Conservation (phyloP, 2,888 invertebrate species). For the Eupithecia subfuscata region DNA sequence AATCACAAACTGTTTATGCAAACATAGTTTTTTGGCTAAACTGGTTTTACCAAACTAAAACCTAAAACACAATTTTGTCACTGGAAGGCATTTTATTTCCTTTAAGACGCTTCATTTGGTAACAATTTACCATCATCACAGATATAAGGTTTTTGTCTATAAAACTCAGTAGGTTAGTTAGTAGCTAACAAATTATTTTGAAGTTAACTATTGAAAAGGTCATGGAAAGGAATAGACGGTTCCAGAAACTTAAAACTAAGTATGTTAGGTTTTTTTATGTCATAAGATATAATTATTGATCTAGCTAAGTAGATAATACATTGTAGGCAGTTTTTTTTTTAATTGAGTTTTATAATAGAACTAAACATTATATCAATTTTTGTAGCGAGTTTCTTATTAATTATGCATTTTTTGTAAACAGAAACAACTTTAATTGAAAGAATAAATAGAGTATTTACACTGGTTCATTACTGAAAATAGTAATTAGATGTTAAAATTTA, state of each 20-base stretch:
- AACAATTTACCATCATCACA: conserved; percentile 19
- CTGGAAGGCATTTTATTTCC: background rate
- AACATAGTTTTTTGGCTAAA: background rate
- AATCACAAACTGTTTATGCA: conserved; percentile 16
- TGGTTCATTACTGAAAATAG: conserved; percentile 23
- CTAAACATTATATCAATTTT: background rate
- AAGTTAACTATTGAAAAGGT: conserved; percentile 16
- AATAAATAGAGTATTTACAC: conserved; percentile 28
- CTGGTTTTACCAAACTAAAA: conserved; percentile 10
- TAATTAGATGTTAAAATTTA: background rate
- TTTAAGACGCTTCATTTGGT: conserved; percentile 4
- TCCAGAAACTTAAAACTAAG: conserved; percentile 16
- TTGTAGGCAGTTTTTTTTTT: background rate
- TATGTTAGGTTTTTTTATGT: background rate
- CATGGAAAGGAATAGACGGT: conserved; percentile 19
- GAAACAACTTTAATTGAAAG: background rate
- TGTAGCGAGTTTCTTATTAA: background rate
- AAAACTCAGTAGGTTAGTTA: background rate
- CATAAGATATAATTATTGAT: background rate
- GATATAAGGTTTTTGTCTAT: background rate
- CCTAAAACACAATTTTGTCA: conserved; percentile 5
- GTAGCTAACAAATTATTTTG: background rate
- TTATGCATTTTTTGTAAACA: background rate
- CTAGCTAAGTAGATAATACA: background rate
- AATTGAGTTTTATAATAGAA: background rate